phyloP scores from a whole-genome alignment of 2,888 invertebrate genomes.

The Erannis defoliaria region DNA sequence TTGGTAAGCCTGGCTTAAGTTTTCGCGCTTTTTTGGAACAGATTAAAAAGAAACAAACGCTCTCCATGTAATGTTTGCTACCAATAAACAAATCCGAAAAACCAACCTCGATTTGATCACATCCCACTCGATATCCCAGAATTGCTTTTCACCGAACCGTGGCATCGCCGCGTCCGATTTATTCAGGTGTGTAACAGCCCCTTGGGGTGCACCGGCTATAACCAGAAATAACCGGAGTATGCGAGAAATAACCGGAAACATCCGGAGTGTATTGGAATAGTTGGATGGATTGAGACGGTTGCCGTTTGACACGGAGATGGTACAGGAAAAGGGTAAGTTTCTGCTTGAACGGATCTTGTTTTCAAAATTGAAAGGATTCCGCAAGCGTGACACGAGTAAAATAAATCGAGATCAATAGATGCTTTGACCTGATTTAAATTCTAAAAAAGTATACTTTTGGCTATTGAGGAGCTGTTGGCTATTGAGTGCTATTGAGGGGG shows the following conservation, averaged over 20 bases:
- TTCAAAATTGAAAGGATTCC: constrained; percentile 16
- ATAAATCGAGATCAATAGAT: not conserved
- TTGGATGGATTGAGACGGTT: constrained; percentile 28
- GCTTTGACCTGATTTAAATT: too few relatives aligned
- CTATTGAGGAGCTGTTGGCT: too few relatives aligned
- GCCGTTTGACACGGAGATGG: constrained; percentile 22
- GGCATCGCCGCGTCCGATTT: constrained; percentile 25
- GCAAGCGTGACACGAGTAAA: not conserved
- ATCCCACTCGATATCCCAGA: constrained; percentile 17
- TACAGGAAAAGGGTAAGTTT: constrained; percentile 27
- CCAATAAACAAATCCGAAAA: constrained; percentile 13
- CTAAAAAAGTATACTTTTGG: too few relatives aligned
- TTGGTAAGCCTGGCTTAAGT: not conserved
- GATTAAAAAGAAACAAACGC: constrained; percentile 8
- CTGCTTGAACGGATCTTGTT: constrained; percentile 27
- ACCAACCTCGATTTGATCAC: constrained; percentile 13
- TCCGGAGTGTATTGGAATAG: constrained; percentile 29
- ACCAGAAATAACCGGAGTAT: constrained; percentile 26
- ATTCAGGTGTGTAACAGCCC: constrained; percentile 34
- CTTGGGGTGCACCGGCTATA: constrained; percentile 21
- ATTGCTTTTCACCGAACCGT: constrained; percentile 31
- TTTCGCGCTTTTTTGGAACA: not conserved
- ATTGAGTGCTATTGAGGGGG: too few relatives aligned
- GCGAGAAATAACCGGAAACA: constrained; percentile 30
- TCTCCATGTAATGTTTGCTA: not conserved